Conservation (phyloP, 2,888 invertebrate species). For the Synanthedon myopaeformis region DNA sequence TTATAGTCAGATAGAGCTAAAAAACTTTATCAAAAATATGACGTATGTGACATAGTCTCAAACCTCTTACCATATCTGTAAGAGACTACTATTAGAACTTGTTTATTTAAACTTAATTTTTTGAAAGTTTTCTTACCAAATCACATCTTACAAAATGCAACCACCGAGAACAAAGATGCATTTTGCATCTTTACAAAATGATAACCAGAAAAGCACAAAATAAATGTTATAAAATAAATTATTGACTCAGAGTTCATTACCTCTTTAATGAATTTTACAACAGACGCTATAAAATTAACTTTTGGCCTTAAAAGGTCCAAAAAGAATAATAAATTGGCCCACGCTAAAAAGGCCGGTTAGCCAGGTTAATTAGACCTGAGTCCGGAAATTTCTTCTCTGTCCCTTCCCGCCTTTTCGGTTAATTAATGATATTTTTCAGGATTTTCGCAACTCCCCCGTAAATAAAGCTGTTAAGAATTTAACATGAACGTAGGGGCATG, state of each 20-base stretch:
- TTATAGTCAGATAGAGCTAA: no score
- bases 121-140: no score
- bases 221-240: background rate
- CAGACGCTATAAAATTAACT: no score
- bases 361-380: slow-evolving; percentile 25
- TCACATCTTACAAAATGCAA: no score
- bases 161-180: no score
- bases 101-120: no score
- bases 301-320: background rate
- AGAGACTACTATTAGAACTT: no score
- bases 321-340: slow-evolving; percentile 28
- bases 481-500: background rate
- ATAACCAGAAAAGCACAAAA: background rate
- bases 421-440: slow-evolving; percentile 27
- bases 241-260: background rate
- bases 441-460: slow-evolving; percentile 1
- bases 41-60: no score
- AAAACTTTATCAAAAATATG: no score
- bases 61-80: no score
- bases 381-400: slow-evolving; percentile 16
- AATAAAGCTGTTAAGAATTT: background rate
- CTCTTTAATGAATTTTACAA: no score
- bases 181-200: no score
- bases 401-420: slow-evolving; percentile 16
- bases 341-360: slow-evolving; percentile 22